Evolutionary conservation across 2,888 invertebrate species (phyloP), one percentile per base, ranked within the genome.

Genomic region (Eristalinus sepulchralis): DNA sequence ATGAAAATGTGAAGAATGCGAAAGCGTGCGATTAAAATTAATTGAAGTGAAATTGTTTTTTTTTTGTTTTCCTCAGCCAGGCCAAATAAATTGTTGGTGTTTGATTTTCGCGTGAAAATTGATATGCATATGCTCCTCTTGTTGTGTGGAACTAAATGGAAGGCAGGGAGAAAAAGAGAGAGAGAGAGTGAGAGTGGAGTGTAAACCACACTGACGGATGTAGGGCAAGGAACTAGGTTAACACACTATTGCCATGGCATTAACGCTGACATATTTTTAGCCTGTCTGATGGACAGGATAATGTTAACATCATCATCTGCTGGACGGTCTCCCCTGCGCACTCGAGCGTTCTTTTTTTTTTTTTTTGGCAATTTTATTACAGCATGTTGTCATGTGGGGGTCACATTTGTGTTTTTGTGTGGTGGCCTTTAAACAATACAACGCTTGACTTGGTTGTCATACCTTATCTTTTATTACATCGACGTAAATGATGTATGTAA

Each of bases 11-110:
- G 66, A 75, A 59, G 70, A 75, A 86, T 86, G 86, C 86, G 73
- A 70, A 78, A 78, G 47, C 71, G 66, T 70, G 47, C 47, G 71
- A 86, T 86, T 71, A 79, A 83, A 79, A 75, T 67, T 75, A 79
- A 86, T 86, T 86, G 75, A 78, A 75, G 86, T 86, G 79, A 83
- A 83, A 86, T 78, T 82, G 73, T 66, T 39, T 39, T 13, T 55
- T 22, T 55, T 8, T 13, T 55, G 1, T 55, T 8, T 33, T 27
- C 27, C 27, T 27, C 27, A 84, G 17, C 57, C 68, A 68, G 27
- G 31, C 62, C 53, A n/a, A 60, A 75, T 75, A 76, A 81, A 81
- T 85, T 76, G 71, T 71, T 71, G 71, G 77, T 67, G 81, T 85
- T 77, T 85, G 67, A 67, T 85, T 72, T 72, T 67, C 9, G 47